Conservation (phyloP, 2,888 invertebrate genomes). For the Hetaerina titia region DNA sequence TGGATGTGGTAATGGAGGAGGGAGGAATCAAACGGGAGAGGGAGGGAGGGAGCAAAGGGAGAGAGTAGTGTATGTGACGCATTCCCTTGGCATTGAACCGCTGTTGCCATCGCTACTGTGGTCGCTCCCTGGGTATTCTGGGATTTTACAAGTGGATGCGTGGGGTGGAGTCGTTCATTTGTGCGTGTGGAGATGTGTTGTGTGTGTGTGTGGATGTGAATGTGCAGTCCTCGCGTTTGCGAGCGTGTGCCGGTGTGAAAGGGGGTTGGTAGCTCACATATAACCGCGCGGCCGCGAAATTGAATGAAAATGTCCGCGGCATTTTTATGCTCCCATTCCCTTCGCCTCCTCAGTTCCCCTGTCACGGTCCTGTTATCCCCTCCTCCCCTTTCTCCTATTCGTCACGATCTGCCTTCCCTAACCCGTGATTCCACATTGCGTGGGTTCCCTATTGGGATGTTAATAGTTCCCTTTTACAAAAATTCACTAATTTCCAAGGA, state of each 20-base stretch:
- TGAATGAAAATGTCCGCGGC: constrained; percentile 41
- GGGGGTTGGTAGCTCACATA: neutral
- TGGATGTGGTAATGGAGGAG: neutral
- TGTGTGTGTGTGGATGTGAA: neutral
- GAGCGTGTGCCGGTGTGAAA: neutral
- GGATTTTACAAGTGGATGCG: constrained; percentile 22
- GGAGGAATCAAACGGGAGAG: constrained; percentile 27
- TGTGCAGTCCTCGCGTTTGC: neutral
- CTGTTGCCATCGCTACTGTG: constrained; percentile 36
- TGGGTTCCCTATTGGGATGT: neutral
- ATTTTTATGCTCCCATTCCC: neutral
- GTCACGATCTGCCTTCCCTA: neutral
- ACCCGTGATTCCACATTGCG: neutral
- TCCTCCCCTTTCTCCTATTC: neutral
- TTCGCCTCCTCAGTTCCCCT: neutral
- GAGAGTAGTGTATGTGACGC: constrained; percentile 10
- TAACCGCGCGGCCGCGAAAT: constrained; percentile 45
- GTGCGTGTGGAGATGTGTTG: neutral
- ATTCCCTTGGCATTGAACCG: neutral
- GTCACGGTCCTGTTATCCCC: neutral
- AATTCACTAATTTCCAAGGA: no score
- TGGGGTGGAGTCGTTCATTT: neutral
- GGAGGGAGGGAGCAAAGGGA: neutral
- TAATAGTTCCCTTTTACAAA: no score
- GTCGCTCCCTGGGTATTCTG: constrained; percentile 44